Percentiles rank a stretch among this genome's conserved stretches.
Conservation (phyloP, 2,888 invertebrate species). For the Drosophila melanocephala region DNA sequence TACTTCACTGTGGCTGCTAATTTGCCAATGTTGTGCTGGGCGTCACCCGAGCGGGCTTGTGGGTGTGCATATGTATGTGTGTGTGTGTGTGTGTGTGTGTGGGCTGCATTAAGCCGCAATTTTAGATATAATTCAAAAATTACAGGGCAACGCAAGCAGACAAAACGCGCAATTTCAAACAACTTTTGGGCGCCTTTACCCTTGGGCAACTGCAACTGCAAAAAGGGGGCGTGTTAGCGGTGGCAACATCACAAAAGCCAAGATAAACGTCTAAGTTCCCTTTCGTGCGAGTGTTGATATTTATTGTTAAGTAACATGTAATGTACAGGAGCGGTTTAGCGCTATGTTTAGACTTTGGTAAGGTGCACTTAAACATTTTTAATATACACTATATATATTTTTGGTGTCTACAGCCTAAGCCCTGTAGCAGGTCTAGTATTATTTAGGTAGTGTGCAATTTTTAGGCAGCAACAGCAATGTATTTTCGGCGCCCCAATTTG, state of each 20-base stretch:
- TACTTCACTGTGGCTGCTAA: conserved; percentile 8
- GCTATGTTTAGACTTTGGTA: not conserved
- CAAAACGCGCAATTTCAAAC: conserved; percentile 56
- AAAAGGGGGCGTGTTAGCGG: conserved; percentile 20
- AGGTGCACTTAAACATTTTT: not conserved
- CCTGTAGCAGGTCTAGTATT: not conserved
- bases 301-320: conserved; percentile 58
- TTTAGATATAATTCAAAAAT: conserved; percentile 81
- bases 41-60: conserved; percentile 18
- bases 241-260: conserved; percentile 45
- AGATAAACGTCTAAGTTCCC: conserved; percentile 70
- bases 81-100: conserved; percentile 31
- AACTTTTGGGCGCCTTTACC: conserved; percentile 34
- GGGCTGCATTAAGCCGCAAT: conserved; percentile 54
- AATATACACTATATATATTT: not conserved
- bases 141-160: conserved; percentile 69
- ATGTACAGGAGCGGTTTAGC: conserved; percentile 58
- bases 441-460: not conserved
- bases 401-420: not conserved
- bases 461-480: not conserved
- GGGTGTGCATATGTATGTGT: conserved; percentile 15
- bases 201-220: conserved; percentile 16
- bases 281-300: conserved; percentile 57
- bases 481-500: conserved; percentile 40
- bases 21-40: conserved; percentile 31